phyloP scores from a whole-genome alignment of 2,113 vertebrate species.

The Talpa occidentalis region DNA sequence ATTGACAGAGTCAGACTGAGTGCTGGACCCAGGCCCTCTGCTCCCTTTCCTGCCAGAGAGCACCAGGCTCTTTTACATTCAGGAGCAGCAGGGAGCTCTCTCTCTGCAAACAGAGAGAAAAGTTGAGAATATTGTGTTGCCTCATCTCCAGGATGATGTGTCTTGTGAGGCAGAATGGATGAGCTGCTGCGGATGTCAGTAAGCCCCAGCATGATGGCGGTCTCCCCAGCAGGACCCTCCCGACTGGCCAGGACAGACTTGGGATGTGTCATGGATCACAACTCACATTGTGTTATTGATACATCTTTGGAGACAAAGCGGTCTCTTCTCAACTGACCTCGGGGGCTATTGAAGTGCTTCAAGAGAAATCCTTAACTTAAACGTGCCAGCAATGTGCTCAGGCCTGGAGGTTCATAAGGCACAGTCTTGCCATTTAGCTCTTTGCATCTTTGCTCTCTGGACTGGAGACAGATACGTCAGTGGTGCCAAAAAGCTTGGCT shows the following conservation, averaged over 20 bases:
- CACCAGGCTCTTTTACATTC: neutral
- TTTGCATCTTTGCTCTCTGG: neutral
- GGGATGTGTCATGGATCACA: fast-evolving
- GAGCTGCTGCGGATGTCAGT: neutral
- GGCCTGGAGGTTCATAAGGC: neutral
- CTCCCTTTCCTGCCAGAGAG: neutral
- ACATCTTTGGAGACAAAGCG: neutral
- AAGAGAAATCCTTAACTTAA: neutral
- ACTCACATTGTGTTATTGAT: fast-evolving
- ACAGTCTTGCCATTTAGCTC: neutral
- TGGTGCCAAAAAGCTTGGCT: neutral
- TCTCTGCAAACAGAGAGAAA: neutral
- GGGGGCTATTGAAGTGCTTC: neutral
- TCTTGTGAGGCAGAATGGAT: neutral
- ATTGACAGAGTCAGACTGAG: neutral
- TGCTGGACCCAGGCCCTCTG: neutral
- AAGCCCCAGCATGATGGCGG: fast-evolving
- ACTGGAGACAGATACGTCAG: neutral
- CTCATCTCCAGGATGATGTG: neutral
- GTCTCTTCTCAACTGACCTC: neutral
- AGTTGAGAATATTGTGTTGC: neutral
- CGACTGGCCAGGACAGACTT: neutral
- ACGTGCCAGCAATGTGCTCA: neutral
- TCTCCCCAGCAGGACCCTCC: neutral
- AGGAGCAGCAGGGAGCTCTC: neutral